Evolutionary conservation across 2,888 invertebrate genomes (phyloP), one percentile per base, ranked within the genome.

Genomic region (Tetragonisca angustula): DNA sequence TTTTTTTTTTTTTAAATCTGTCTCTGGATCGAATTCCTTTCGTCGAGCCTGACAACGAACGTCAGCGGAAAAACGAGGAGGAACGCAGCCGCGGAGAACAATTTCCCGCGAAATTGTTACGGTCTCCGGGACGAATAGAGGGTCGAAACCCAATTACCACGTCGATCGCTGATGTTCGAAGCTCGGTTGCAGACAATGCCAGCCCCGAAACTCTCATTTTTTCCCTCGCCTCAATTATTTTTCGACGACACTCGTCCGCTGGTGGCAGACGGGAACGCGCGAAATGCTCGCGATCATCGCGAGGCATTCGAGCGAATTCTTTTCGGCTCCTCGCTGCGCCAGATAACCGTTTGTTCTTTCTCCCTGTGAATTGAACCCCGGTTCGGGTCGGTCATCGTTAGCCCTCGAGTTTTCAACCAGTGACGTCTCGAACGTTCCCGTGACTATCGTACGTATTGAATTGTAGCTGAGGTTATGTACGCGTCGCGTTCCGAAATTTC

Each of bases 81-180:
- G 27, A 15, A 21, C 13, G 68, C 49, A 9, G 19, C 36, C 61
- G 36, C 2, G n/a, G 62, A 54, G 65, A 65, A 50, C 70, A 65
- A 64, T 80, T 71, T 65, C 56, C 56, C 36, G 50, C 69, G 56
- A 78, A 64, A 80, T 79, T 59, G 80, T 78, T 78, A 70, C 36
- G 61, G 21, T 62, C 52, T 52, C 27, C 19, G 36, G 27, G 43
- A 49, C 69, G 54, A 69, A 64, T 11, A 49, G 62, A 54, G 54
- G 49, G 17, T 49, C 62, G 69, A 79, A 78, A 78, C 69, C 78
- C 79, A 79, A 79, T 79, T 78, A 78, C 69, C 69, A 64, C 78
- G 43, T 79, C 69, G 78, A 79, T 69, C 69, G 69, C 13, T 69
- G 5, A 27, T 49, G 77, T 49, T 67, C 50, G 36, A 56, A 24